Evolutionary conservation across 2,113 vertebrate genomes (phyloP), one percentile per base, ranked within the genome.

Genomic region (Xiphophorus maculatus): DNA sequence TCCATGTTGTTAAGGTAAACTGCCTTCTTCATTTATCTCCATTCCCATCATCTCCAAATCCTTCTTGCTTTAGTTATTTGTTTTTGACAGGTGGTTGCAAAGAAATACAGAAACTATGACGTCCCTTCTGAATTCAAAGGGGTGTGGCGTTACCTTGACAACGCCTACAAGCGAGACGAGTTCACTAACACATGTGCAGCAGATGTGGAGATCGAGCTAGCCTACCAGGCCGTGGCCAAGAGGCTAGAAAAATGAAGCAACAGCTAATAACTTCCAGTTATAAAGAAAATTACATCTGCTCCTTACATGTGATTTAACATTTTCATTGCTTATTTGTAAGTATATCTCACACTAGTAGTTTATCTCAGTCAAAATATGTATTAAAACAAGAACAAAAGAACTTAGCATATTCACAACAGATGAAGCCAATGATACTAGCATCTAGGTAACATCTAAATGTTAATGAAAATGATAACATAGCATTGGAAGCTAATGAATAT

Each of bases 141-240:
- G 44, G 82, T 99, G 75, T 96, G 96, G 96, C 91, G 96, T 63
- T 99, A 99, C 89, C 96, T 99, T 28, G 93, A 94, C 90, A 98
- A 97, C 0, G 96, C 97, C 0, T 97, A 97, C 0, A 88, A 89
- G 48, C 92, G 96, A 32, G 98, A 99, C 0, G 98, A 99, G 75
- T 99, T 99, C 93, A 96, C 92, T 90, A 98, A 98, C 91, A 99
- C 98, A 5, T 98, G 97, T 19, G 95, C 98, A 0, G 96, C 97
- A 0, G 96, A 98, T 79, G 89, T 89, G 27, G 98, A 99, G 82
- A 97, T 98, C 0, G 97, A 99, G 85, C 83, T 96, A 44, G 98
- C 97, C 73, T 99, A 99, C 0, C 95, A 94, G 6, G 97, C 98
- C 0, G 98, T 99, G 9, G 97, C 97, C 69, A 97, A 96, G 91